A percentile compares a stretch with the other conserved stretches of the same genome.
These are phyloP conservation scores for Digitonthophagus gazella DNA, from an alignment of 2,888 invertebrate genomes.

Conservation along the genomic window DNA sequence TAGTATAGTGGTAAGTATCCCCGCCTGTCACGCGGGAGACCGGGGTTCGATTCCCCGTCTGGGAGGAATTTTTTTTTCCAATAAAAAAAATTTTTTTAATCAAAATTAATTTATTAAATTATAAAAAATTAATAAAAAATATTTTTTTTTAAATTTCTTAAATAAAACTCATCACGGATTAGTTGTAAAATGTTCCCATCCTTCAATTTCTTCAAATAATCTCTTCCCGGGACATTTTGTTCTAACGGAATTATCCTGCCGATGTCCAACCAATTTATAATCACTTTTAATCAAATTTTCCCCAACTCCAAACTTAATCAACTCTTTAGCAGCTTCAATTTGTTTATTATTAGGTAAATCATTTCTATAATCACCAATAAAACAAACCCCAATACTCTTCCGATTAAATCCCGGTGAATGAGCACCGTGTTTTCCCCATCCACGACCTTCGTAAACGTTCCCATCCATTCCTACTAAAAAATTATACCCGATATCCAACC, in stretches of 20 bases:
- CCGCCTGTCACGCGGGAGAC: too few relatives aligned
- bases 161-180: slow-evolving; percentile 8
- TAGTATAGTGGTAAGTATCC: too few relatives aligned
- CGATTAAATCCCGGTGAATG: slow-evolving; percentile 63
- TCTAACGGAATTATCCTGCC: slow-evolving; percentile 40
- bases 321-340: slow-evolving; percentile 54
- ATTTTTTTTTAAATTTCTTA: background rate
- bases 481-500: slow-evolving; percentile 60
- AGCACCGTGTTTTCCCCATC: slow-evolving; percentile 62
- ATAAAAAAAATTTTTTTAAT: too few relatives aligned
- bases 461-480: slow-evolving; percentile 59
- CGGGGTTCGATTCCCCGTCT: too few relatives aligned
- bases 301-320: slow-evolving; percentile 59
- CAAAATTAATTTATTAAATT: too few relatives aligned
- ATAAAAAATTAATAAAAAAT: too few relatives aligned
- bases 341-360: slow-evolving; percentile 54
- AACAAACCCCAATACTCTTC: slow-evolving; percentile 61
- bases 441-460: slow-evolving; percentile 62
- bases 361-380: slow-evolving; percentile 56
- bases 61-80: too few relatives aligned
- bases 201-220: slow-evolving; percentile 56
- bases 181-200: slow-evolving; percentile 55
- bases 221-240: slow-evolving; percentile 63
- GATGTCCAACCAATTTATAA: slow-evolving; percentile 62
- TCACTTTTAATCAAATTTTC: slow-evolving; percentile 48